These are phyloP conservation scores for Leuctra nigra DNA, from an alignment of 2,888 invertebrate species.

Conservation along the genomic window DNA sequence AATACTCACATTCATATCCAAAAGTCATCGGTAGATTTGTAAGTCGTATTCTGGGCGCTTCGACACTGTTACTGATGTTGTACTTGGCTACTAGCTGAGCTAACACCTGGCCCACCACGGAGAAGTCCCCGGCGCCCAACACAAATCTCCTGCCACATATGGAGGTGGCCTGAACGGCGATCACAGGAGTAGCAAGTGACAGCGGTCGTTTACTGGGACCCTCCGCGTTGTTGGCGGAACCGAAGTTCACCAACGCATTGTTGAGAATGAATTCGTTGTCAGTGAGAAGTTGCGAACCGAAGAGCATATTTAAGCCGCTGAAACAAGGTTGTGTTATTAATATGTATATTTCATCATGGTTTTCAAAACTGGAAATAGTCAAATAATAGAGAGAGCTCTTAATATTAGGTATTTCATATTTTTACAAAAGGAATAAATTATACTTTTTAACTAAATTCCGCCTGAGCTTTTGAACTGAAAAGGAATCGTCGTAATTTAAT, in stretches of 20 bases:
- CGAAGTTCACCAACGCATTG: slow-evolving; percentile 33
- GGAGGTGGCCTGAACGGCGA: slow-evolving; percentile 32
- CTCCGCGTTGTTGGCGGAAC: slow-evolving; percentile 22
- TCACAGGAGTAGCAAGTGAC: slow-evolving; percentile 34
- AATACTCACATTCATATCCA: slow-evolving; percentile 40
- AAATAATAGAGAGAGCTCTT: not conserved
- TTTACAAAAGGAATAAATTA: no score
- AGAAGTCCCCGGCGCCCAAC: slow-evolving; percentile 47
- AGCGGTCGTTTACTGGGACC: slow-evolving; percentile 30
- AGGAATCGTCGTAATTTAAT: no score
- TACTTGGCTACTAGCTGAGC: slow-evolving; percentile 42
- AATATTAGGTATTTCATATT: no score
- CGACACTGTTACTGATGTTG: slow-evolving; percentile 44
- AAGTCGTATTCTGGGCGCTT: slow-evolving; percentile 43
- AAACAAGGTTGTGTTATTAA: slow-evolving; percentile 21
- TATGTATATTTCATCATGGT: not conserved
- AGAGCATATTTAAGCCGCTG: slow-evolving; percentile 49
- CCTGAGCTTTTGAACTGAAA: no score
- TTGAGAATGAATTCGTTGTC: slow-evolving; percentile 49
- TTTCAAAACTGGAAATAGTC: no score
- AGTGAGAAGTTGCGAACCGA: slow-evolving; percentile 47
- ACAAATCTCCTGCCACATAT: slow-evolving; percentile 48
- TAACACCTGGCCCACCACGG: slow-evolving; percentile 45
- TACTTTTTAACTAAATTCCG: no score
- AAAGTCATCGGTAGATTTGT: slow-evolving; percentile 34